Evolutionary conservation across 2,113 vertebrate species (phyloP).

Genomic region (Phylloscopus trochiloides): DNA sequence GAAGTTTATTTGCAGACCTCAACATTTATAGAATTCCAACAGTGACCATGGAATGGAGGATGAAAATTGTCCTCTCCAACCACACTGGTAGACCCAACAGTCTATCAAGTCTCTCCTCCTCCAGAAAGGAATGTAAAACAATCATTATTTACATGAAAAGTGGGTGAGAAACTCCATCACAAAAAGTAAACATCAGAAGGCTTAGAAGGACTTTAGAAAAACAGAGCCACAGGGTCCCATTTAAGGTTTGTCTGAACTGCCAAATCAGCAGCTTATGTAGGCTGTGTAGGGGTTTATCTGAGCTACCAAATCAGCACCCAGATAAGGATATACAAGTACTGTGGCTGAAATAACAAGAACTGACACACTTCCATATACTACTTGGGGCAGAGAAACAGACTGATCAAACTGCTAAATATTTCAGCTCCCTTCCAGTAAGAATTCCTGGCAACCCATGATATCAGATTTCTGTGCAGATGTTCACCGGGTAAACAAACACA

Average conservation of each 20-base stretch:
- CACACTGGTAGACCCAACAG: too few relatives aligned
- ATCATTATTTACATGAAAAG: too few relatives aligned
- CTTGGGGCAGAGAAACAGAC: background rate
- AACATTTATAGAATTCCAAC: too few relatives aligned
- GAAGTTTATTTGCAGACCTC: too few relatives aligned
- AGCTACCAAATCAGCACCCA: background rate
- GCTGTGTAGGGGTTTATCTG: background rate
- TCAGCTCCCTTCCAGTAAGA: background rate
- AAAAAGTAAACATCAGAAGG: too few relatives aligned
- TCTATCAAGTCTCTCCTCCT: too few relatives aligned
- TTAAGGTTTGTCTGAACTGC: background rate
- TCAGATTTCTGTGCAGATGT: constrained; percentile 11
- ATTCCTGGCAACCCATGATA: background rate
- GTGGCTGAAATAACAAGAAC: background rate
- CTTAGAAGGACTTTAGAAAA: too few relatives aligned
- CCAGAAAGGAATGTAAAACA: too few relatives aligned
- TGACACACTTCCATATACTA: background rate
- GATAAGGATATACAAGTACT: background rate
- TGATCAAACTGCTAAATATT: constrained; percentile 18
- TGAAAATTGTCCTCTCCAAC: too few relatives aligned
- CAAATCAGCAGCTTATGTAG: background rate
- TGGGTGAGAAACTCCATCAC: too few relatives aligned
- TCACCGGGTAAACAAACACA: background rate
- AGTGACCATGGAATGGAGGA: too few relatives aligned
- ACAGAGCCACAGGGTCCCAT: background rate